Evolutionary conservation across 2,797 vertebrate species (phyloP).

Genomic region (Hybognathus amarus): DNA sequence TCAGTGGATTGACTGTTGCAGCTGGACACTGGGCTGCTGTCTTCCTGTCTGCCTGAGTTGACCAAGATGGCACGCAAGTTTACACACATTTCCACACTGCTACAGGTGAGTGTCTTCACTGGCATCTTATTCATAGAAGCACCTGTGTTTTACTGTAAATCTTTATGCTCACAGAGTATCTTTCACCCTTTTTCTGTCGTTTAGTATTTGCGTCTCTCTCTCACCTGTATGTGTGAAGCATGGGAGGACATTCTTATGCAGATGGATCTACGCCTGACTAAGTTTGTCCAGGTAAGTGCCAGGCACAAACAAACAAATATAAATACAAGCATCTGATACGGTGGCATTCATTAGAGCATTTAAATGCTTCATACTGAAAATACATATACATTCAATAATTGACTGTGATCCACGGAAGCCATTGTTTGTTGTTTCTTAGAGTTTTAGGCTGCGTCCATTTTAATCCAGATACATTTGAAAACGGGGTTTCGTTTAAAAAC

Average conservation of each 20-base stretch:
- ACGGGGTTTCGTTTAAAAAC: too few species aligned
- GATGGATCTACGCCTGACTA: conserved; percentile 96
- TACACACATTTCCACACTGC: conserved; percentile 96
- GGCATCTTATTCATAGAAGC: background rate
- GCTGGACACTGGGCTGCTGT: conserved; percentile 92
- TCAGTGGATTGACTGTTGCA: conserved; percentile 59
- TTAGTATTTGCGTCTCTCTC: conserved; percentile 84
- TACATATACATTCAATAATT: background rate
- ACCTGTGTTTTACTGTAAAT: background rate
- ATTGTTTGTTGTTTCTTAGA: background rate
- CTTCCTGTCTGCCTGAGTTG: conserved; percentile 92
- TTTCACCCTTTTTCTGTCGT: background rate
- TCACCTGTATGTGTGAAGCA: conserved; percentile 97
- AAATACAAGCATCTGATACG: background rate
- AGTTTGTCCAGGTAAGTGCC: conserved; percentile 91
- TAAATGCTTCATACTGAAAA: background rate
- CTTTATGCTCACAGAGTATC: background rate
- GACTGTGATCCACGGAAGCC: background rate
- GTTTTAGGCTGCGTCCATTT: too few species aligned
- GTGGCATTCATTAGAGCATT: background rate
- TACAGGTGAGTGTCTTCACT: conserved; percentile 78
- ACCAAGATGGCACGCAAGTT: conserved; percentile 98
- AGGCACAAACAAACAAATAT: background rate
- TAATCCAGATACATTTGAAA: too few species aligned
- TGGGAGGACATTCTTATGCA: conserved; percentile 99